Evolutionary conservation across 2,113 vertebrate species (phyloP).

Genomic region (Crotalus tigris): DNA sequence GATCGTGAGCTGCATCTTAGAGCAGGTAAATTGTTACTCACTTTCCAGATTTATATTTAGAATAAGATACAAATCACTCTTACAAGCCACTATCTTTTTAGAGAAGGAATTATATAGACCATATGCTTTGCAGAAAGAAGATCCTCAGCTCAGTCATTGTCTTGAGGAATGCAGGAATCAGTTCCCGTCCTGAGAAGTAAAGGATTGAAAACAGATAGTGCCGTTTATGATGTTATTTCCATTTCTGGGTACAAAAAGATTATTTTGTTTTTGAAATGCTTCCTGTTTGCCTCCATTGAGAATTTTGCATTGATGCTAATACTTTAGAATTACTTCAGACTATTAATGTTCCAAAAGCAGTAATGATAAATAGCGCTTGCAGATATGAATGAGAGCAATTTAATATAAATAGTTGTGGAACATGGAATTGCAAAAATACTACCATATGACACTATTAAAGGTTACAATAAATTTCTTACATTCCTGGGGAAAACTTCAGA

Average conservation of each 20-base stretch:
- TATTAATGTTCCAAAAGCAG: neutral
- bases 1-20: constrained; percentile 81
- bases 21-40: constrained; percentile 70
- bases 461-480: neutral
- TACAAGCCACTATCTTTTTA: neutral
- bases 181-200: neutral
- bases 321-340: neutral
- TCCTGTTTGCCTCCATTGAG: neutral
- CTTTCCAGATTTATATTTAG: neutral
- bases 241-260: neutral
- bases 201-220: neutral
- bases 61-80: neutral
- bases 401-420: neutral
- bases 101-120: neutral
- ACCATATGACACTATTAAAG: neutral
- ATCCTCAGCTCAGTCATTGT: neutral
- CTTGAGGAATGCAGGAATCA: neutral
- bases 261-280: neutral
- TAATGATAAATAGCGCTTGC: neutral
- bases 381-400: neutral
- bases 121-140: neutral
- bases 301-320: neutral
- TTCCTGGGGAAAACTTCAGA: neutral
- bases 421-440: neutral
- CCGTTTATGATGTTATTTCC: neutral